Conservation (phyloP, 1,140 invertebrate genomes). For the Sminthurinus signatus region DNA sequence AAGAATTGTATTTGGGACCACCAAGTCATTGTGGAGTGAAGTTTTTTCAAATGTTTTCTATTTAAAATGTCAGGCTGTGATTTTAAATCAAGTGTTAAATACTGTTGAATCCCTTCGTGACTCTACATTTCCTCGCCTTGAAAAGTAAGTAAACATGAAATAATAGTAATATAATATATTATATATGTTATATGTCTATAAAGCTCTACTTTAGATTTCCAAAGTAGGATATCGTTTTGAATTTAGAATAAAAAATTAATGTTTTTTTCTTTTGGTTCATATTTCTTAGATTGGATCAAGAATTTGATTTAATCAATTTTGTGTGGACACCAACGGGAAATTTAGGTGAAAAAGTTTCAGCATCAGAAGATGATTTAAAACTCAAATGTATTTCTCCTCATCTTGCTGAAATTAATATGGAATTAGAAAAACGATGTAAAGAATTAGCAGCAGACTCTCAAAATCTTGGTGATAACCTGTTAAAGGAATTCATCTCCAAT, state of each 20-base stretch:
- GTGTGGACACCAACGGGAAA: conserved; percentile 28
- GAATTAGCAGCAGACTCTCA: conserved; percentile 26
- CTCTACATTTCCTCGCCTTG: conserved; percentile 21
- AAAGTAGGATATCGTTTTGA: background rate
- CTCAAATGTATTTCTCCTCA: conserved; percentile 32
- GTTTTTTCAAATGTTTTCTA: conserved; percentile 32
- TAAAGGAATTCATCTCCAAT: conserved; percentile 35
- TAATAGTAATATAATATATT: no score
- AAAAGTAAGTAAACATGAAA: conserved; percentile 23
- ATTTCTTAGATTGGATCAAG: conserved; percentile 22
- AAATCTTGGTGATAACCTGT: conserved; percentile 16
- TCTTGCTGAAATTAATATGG: conserved; percentile 22
- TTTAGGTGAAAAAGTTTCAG: background rate
- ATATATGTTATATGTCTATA: no score
- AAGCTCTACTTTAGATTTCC: no score
- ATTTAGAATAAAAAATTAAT: conserved; percentile 3
- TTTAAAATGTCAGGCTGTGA: conserved; percentile 25
- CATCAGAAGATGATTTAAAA: conserved; percentile 26
- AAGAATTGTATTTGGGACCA: conserved; percentile 34
- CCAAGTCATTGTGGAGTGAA: conserved; percentile 35
- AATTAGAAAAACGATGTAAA: conserved; percentile 22
- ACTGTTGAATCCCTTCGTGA: conserved; percentile 17
- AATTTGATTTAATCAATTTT: conserved; percentile 36
- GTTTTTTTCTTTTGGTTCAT: no score
- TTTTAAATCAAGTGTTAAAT: background rate